Evolutionary conservation across 2,113 vertebrate genomes (phyloP).

Genomic region (Pica pica): DNA sequence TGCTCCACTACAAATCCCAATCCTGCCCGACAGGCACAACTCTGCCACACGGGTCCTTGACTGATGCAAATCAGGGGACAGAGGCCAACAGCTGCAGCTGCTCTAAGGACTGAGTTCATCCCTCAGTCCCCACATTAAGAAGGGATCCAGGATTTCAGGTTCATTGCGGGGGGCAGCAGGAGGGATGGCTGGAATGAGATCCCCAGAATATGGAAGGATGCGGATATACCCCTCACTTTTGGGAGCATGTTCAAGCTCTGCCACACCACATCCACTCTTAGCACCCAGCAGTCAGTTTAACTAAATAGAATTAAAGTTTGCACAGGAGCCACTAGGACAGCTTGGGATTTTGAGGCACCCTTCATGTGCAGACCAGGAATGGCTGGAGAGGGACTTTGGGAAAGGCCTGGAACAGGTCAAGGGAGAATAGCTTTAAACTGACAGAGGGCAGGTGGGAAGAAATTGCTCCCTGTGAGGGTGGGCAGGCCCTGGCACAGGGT

Average conservation of each 20-base stretch:
- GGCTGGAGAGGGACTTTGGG: background rate
- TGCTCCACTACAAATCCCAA: background rate
- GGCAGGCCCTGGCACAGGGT: background rate
- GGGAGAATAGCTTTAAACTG: background rate
- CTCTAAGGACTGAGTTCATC: background rate
- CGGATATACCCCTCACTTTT: rapidly evolving
- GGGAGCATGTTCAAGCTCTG: background rate
- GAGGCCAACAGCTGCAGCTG: background rate
- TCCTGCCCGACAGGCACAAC: background rate
- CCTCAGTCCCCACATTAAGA: background rate
- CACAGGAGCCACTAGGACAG: background rate
- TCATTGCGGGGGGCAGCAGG: background rate
- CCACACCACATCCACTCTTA: background rate
- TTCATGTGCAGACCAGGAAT: background rate
- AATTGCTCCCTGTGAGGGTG: background rate
- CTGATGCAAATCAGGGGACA: background rate
- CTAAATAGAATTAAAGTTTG: rapidly evolving
- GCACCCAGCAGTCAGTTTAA: background rate
- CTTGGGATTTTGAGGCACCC: background rate
- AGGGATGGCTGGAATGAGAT: background rate
- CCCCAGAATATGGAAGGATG: background rate
- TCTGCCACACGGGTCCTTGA: background rate
- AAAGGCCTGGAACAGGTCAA: background rate
- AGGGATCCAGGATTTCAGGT: background rate
- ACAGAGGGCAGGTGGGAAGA: background rate